Evolutionary conservation across 2,113 vertebrate species (phyloP), one percentile per base, ranked within the genome.

Genomic region (Ia io): DNA sequence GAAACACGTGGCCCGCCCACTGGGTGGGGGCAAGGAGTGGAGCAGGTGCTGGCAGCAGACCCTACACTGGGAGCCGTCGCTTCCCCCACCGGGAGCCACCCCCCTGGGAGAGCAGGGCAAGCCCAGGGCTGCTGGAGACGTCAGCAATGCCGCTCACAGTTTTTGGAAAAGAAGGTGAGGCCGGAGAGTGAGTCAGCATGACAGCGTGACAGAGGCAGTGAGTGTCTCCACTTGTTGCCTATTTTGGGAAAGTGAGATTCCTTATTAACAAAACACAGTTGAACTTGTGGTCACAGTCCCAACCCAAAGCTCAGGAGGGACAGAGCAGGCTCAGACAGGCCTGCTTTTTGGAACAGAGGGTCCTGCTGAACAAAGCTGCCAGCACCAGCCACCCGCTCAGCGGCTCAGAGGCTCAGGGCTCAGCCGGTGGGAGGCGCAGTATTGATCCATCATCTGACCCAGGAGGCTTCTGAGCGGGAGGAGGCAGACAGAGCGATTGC

Each of bases 201-300:
- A 93, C 80, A 59, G 93, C n/a, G 1, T 76, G 90, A 93, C 61
- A 77, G 73, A 89, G 92, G 84, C 90, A 32, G 63, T 51, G 70
- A 56, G 73, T 78, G 71, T 92, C 95, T 93, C 94, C n/a, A 71
- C 90, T 92, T 95, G 96, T 96, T 97, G 96, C 97, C 97, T 97
- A 97, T 97, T 97, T 97, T 97, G 96, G 97, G 97, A 97, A 97
- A 96, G 96, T 96, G 96, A 94, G 97, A 95, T 95, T 95, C 94
- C 84, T 96, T 93, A 86, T 95, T 95, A 94, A 94, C 93, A 90
- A 97, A 94, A 76, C 93, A 97, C 69, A 89, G 96, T 44, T 40
- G 71, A 82, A 70, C 91, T 95, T 8, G 2, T 47, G 87, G 91
- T 95, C 96, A 86, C 90, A 69, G 92, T 92, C 83, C 74, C 85